These are phyloP conservation scores for Martes martes DNA, from an alignment of 2,113 vertebrate genomes.

Conservation along the genomic window DNA sequence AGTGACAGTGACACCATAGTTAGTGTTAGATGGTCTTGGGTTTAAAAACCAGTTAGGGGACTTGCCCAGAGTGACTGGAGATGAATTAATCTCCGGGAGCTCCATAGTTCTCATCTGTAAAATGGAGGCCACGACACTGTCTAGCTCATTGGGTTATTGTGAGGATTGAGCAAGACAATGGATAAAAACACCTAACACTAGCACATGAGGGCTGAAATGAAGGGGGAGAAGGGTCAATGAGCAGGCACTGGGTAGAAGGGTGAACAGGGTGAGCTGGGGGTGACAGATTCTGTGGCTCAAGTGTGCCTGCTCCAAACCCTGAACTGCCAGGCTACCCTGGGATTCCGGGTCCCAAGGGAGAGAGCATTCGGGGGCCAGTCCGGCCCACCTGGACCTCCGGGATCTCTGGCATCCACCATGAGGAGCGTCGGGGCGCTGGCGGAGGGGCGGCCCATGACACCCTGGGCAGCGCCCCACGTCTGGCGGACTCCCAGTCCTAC, in stretches of 20 bases:
- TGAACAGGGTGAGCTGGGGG: not conserved
- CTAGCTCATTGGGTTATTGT: not conserved
- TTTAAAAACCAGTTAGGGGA: not conserved
- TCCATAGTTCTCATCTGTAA: not conserved
- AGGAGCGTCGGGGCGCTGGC: constrained; percentile 85
- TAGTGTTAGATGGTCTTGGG: not conserved
- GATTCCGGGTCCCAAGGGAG: constrained; percentile 88
- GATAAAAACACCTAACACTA: not conserved
- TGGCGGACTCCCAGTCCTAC: constrained; percentile 60
- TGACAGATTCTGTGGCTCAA: constrained; percentile 41
- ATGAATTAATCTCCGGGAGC: not conserved
- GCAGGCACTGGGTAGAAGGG: constrained; percentile 50
- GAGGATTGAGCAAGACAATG: not conserved
- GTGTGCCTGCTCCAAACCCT: not conserved
- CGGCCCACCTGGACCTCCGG: constrained; percentile 90
- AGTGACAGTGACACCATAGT: not conserved
- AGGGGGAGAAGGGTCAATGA: constrained; percentile 62
- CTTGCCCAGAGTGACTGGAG: not conserved
- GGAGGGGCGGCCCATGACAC: constrained; percentile 66
- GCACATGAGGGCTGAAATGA: not conserved
- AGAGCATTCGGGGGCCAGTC: constrained; percentile 87
- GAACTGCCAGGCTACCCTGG: constrained; percentile 50
- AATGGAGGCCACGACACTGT: not conserved
- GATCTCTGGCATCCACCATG: constrained; percentile 88
- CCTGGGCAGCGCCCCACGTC: constrained; percentile 74